Conservation (phyloP, 2,113 vertebrate genomes). For the Plestiodon gilberti region DNA sequence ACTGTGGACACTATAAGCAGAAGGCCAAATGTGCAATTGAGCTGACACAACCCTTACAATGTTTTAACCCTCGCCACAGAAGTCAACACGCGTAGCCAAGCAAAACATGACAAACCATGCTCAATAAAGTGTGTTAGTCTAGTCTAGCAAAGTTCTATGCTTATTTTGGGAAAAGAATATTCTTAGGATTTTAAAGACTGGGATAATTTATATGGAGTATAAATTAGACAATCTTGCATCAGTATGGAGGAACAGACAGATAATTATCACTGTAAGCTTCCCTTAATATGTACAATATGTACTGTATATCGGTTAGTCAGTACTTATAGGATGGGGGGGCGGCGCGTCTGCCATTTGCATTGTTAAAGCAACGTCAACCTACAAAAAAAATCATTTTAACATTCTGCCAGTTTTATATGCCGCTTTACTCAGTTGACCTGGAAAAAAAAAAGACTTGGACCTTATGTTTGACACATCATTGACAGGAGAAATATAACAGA, state of each 20-base stretch:
- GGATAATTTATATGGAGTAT: not conserved
- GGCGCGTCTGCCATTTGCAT: no score
- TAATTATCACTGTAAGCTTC: not conserved
- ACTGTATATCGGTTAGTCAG: no score
- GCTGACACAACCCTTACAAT: not conserved
- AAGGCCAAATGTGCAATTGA: not conserved
- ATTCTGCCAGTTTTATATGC: no score
- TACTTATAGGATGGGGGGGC: no score
- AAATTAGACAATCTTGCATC: not conserved
- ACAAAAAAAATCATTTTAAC: no score
- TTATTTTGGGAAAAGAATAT: not conserved
- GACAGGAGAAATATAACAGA: no score
- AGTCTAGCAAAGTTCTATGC: not conserved
- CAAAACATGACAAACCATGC: constrained; percentile 1
- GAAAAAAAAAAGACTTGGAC: no score
- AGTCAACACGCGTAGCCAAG: not conserved
- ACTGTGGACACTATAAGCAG: not conserved
- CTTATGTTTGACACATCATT: no score
- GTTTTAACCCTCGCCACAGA: not conserved
- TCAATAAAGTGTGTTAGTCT: not conserved
- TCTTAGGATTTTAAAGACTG: not conserved
- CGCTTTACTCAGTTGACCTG: no score
- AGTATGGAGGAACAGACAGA: not conserved
- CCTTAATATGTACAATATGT: no score
- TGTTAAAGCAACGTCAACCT: no score